phyloP scores from a whole-genome alignment of 1,140 invertebrate genomes.

The Campoletis sonorensis region DNA sequence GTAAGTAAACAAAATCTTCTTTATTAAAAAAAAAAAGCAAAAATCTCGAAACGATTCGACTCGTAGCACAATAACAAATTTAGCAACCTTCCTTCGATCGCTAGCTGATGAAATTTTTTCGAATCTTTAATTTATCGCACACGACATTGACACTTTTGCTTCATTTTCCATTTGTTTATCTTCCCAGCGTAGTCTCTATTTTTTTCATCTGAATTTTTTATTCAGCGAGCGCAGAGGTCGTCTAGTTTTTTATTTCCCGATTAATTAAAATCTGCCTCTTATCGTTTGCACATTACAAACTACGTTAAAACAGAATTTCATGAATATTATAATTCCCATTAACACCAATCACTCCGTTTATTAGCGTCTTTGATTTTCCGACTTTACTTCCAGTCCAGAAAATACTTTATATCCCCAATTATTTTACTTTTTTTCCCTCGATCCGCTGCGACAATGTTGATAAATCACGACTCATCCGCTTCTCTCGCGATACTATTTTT shows the following conservation, averaged over 20 bases:
- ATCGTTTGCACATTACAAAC: not conserved
- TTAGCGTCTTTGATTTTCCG: not conserved
- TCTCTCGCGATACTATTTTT: constrained; percentile 8
- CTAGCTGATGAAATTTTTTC: not conserved
- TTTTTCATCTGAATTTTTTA: not conserved
- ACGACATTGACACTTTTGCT: not conserved
- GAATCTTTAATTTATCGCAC: not conserved
- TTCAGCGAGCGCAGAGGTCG: not conserved
- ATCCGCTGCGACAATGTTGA: not conserved
- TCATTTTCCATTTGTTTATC: not conserved
- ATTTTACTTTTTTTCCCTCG: not conserved
- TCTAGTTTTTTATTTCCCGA: not conserved
- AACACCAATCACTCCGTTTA: not conserved
- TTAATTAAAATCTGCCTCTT: not conserved
- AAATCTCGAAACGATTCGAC: not conserved
- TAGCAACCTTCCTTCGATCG: not conserved
- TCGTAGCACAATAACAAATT: constrained; percentile 2
- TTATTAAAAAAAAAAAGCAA: not conserved
- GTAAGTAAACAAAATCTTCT: constrained; percentile 32
- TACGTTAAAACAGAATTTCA: not conserved
- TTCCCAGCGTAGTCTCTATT: not conserved
- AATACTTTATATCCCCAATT: not conserved
- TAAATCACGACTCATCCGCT: not conserved
- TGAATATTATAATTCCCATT: constrained; percentile 17
- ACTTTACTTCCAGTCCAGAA: not conserved